phyloP scores from a whole-genome alignment of 2,888 invertebrate genomes.

The Blastobasis lacticolella region DNA sequence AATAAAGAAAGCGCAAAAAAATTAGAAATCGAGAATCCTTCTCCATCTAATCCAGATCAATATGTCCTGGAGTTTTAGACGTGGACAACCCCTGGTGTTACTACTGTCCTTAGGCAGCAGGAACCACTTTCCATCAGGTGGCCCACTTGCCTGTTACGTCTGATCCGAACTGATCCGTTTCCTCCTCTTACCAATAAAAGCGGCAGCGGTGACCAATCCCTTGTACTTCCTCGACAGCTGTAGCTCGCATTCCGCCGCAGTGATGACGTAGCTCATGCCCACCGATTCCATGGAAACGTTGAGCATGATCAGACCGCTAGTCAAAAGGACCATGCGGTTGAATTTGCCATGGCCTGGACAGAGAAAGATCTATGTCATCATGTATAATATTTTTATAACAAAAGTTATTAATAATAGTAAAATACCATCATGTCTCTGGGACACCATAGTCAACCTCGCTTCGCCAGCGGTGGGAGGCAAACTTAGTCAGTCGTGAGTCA shows the following conservation, averaged over 20 bases:
- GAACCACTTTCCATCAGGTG: too few relatives aligned
- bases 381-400: not conserved
- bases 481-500: too few relatives aligned
- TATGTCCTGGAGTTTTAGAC: too few relatives aligned
- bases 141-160: too few relatives aligned
- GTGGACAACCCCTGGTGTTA: too few relatives aligned
- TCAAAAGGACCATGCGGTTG: conserved; percentile 74
- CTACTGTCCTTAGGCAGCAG: too few relatives aligned
- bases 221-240: conserved; percentile 72
- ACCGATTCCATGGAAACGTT: conserved; percentile 80
- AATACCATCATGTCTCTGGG: not conserved
- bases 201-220: conserved; percentile 77
- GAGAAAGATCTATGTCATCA: not conserved
- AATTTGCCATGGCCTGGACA: conserved; percentile 75
- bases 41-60: too few relatives aligned
- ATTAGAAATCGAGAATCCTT: too few relatives aligned
- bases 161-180: too few relatives aligned
- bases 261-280: conserved; percentile 78
- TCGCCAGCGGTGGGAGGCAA: too few relatives aligned
- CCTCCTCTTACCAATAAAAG: conserved; percentile 72
- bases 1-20: too few relatives aligned
- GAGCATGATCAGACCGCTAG: conserved; percentile 78
- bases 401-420: not conserved
- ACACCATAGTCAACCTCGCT: not conserved
- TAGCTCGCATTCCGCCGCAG: conserved; percentile 79